Conservation (phyloP, 2,113 vertebrate species). For the Ailurus styani region DNA sequence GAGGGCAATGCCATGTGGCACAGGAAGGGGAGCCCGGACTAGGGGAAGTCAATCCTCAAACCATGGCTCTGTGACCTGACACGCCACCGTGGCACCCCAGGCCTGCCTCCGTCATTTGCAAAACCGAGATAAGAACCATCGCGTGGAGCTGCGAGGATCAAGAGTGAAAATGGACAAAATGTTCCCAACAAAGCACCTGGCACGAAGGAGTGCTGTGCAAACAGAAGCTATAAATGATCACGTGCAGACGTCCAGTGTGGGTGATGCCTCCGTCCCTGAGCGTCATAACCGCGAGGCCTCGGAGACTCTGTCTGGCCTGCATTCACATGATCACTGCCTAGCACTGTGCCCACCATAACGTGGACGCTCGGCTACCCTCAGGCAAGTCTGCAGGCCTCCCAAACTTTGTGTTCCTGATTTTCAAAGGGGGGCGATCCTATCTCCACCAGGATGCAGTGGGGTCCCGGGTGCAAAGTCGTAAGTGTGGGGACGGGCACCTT, state of each 20-base stretch:
- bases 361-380: not conserved
- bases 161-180: not conserved
- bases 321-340: not conserved
- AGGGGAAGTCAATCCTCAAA: too few relatives aligned
- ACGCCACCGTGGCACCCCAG: fast-evolving
- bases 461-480: too few relatives aligned
- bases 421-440: not conserved
- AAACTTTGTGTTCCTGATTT: not conserved
- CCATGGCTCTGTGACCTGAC: not conserved
- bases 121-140: not conserved
- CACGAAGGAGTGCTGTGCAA: not conserved
- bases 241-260: not conserved
- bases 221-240: not conserved
- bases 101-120: not conserved
- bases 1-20: not conserved
- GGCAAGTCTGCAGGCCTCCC: not conserved
- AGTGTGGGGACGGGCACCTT: not conserved
- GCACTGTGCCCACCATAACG: too few relatives aligned
- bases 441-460: not conserved
- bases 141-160: not conserved
- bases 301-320: not conserved
- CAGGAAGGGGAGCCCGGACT: not conserved
- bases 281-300: too few relatives aligned
- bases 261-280: not conserved
- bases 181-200: not conserved